phyloP scores from a whole-genome alignment of 2,113 vertebrate genomes.

The Forbesichthys papilliferus region DNA sequence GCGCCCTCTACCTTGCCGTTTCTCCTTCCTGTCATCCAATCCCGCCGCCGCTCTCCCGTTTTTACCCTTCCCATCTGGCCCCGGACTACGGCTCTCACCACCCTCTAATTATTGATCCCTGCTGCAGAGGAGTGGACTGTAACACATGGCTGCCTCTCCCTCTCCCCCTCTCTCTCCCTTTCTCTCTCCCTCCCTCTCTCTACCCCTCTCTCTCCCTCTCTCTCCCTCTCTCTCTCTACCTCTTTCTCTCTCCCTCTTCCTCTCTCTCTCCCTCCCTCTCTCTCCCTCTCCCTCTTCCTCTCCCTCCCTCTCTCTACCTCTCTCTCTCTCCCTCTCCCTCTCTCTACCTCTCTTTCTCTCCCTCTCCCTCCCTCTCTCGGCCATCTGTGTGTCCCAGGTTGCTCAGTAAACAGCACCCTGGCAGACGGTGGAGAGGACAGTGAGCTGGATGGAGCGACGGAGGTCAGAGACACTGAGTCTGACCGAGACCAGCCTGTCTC shows the following conservation, averaged over 20 bases:
- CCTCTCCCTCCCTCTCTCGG: neutral
- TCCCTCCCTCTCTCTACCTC: neutral
- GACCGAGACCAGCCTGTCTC: slow-evolving; percentile 33
- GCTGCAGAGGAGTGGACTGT: slow-evolving; percentile 48
- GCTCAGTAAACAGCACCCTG: slow-evolving; percentile 44
- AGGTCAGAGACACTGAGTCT: slow-evolving; percentile 30
- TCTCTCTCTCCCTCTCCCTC: too few relatives aligned
- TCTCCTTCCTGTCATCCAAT: slow-evolving; percentile 29
- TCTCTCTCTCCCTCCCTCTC: neutral
- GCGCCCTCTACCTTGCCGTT: too few relatives aligned
- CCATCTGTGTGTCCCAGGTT: slow-evolving; percentile 58
- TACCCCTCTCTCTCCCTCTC: neutral
- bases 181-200: neutral
- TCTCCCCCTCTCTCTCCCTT: slow-evolving; percentile 19
- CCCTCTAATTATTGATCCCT: slow-evolving; percentile 62
- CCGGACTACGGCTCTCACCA: slow-evolving; percentile 7
- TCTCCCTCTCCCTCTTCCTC: neutral
- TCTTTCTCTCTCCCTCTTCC: neutral
- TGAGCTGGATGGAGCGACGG: slow-evolving; percentile 7
- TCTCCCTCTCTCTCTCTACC: neutral
- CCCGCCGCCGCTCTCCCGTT: neutral
- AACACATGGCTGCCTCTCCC: slow-evolving; percentile 57
- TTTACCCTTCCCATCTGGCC: slow-evolving; percentile 2
- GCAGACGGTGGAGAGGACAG: slow-evolving; percentile 21
- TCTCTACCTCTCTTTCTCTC: neutral